phyloP scores from a whole-genome alignment of 2,888 invertebrate species.

The Ctena decussata region DNA sequence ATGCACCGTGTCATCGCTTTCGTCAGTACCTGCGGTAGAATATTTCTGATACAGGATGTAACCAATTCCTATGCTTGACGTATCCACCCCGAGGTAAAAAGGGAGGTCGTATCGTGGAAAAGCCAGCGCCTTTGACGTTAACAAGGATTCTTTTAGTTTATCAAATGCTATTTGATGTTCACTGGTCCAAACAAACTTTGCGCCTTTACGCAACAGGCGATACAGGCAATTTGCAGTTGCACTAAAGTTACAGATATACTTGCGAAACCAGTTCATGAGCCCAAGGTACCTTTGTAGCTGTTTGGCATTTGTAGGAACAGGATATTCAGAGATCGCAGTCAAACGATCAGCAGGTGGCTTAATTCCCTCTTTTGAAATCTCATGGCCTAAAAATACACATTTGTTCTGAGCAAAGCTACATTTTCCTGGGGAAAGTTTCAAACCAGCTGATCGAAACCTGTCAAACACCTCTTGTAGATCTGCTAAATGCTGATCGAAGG shows the following conservation, averaged over 20 bases:
- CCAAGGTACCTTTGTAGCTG: background rate
- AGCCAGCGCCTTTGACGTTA: too few relatives aligned
- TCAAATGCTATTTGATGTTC: background rate
- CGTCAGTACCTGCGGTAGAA: background rate
- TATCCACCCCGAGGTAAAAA: constrained; percentile 59
- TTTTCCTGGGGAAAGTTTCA: constrained; percentile 1
- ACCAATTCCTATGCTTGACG: constrained; percentile 25
- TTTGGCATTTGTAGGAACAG: background rate
- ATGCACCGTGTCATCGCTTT: background rate
- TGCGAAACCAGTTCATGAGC: too few relatives aligned
- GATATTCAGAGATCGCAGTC: background rate
- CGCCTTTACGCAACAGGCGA: background rate
- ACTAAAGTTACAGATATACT: constrained; percentile 18
- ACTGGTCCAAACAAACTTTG: constrained; percentile 1
- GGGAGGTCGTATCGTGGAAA: constrained; percentile 50
- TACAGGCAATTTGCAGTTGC: background rate
- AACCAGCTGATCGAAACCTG: background rate
- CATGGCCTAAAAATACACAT: constrained; percentile 32
- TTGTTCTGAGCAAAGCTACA: constrained; percentile 13
- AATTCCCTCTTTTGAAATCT: constrained; percentile 13
- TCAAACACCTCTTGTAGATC: constrained; percentile 36
- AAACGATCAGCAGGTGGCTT: background rate
- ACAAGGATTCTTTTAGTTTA: too few relatives aligned
- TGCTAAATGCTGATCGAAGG: constrained; percentile 31
- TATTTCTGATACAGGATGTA: background rate